Percentiles rank a stretch among this genome's conserved stretches.
These are phyloP conservation scores for Eulithis prunata DNA, from an alignment of 2,888 invertebrate species.

Conservation along the genomic window DNA sequence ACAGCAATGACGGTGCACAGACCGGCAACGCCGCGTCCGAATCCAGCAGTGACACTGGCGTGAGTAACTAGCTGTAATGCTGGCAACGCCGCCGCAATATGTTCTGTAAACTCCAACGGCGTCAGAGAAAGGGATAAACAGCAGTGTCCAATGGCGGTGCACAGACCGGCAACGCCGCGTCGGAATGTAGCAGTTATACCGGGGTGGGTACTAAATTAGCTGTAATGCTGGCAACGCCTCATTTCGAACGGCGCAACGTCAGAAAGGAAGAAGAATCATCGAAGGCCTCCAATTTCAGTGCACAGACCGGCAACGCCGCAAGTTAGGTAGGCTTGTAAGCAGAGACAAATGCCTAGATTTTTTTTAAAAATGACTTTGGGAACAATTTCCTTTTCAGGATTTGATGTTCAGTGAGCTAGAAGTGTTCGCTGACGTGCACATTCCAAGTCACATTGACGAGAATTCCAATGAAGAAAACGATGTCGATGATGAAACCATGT, in stretches of 20 bases:
- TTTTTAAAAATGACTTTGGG: too few species aligned
- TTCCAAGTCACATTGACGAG: constrained; percentile 84
- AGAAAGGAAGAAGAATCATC: too few species aligned
- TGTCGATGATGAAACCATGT: constrained; percentile 93
- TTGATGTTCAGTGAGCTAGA: constrained; percentile 86
- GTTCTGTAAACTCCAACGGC: not conserved
- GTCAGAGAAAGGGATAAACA: not conserved
- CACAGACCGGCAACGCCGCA: not conserved
- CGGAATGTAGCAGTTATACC: not conserved
- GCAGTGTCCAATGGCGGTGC: not conserved
- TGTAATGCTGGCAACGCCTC: constrained; percentile 4
- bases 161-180: constrained; percentile 11
- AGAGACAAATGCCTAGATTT: too few species aligned
- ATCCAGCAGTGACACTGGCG: constrained; percentile 78
- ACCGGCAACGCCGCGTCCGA: constrained; percentile 57
- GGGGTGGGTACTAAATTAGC: not conserved
- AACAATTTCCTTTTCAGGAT: constrained; percentile 48
- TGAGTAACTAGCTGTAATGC: constrained; percentile 44
- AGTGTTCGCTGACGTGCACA: constrained; percentile 85
- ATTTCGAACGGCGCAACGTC: too few species aligned
- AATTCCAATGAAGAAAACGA: constrained; percentile 93
- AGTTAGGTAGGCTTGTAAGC: too few species aligned
- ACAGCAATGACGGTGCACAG: constrained; percentile 32
- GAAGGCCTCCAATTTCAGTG: not conserved
- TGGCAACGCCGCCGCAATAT: constrained; percentile 7